phyloP scores from a whole-genome alignment of 2,888 invertebrate genomes.

The Phortica magna region DNA sequence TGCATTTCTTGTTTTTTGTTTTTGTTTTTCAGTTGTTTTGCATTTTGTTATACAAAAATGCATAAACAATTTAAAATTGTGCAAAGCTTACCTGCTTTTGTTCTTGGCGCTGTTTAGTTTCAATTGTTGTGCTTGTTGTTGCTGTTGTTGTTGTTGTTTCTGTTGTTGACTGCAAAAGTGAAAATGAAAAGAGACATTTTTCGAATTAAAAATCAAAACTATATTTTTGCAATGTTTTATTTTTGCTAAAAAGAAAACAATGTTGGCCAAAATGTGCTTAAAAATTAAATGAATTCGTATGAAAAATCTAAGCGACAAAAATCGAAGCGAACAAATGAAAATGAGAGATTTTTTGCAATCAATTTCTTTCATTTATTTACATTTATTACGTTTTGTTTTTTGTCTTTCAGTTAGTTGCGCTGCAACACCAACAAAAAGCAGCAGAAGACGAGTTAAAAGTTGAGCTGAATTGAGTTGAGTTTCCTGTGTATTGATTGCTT shows the following conservation, averaged over 20 bases:
- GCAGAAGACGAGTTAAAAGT: not conserved
- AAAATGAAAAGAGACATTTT: not conserved
- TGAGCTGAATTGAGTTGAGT: slow-evolving; percentile 2
- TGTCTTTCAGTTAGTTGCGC: slow-evolving; percentile 1
- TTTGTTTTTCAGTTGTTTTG: not conserved
- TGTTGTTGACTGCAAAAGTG: not conserved
- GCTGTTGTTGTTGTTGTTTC: not conserved
- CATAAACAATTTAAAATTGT: not conserved
- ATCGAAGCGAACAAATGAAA: not conserved
- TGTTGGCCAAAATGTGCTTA: not conserved
- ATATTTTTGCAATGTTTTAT: not conserved
- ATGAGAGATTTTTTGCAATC: slow-evolving; percentile 20
- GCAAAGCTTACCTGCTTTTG: not conserved
- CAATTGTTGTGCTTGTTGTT: not conserved
- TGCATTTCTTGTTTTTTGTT: not conserved
- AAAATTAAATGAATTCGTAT: slow-evolving; percentile 6
- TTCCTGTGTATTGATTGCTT: slow-evolving; percentile 23
- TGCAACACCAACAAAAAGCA: not conserved
- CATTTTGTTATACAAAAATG: too few relatives aligned
- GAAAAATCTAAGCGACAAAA: not conserved
- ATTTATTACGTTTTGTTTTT: not conserved
- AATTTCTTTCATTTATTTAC: not conserved
- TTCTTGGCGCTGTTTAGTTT: not conserved
- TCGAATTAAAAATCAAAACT: slow-evolving; percentile 2
- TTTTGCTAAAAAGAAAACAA: not conserved